Percentiles rank a stretch among this genome's conserved stretches.
These are phyloP conservation scores for Hanleya hanleyi DNA, from an alignment of 2,888 invertebrate genomes.

Conservation along the genomic window DNA sequence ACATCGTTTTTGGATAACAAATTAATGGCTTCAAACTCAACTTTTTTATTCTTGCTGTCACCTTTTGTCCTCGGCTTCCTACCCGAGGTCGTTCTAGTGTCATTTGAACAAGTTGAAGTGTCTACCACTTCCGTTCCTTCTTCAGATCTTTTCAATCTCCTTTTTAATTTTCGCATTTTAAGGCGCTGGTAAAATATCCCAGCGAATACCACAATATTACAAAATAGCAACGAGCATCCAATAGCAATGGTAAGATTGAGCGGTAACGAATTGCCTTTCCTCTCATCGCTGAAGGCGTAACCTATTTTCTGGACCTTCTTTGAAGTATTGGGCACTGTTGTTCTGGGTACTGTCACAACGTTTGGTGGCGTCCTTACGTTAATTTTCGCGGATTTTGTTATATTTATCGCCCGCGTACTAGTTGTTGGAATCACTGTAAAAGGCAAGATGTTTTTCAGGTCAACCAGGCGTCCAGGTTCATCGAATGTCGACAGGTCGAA, in stretches of 20 bases:
- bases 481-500: neutral
- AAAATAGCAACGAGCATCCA: conserved; percentile 91
- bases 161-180: neutral
- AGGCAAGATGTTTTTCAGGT: neutral
- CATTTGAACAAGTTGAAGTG: no score
- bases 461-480: neutral
- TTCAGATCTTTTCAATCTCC: neutral
- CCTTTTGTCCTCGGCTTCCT: conserved; percentile 1
- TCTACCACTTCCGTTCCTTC: neutral
- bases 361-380: neutral
- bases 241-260: conserved; percentile 83
- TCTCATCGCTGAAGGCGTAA: neutral
- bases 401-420: neutral
- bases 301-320: neutral
- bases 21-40: neutral
- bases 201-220: conserved; percentile 94
- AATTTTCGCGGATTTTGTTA: neutral
- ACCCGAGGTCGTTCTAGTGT: neutral
- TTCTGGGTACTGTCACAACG: neutral
- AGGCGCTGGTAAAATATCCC: conserved; percentile 91
- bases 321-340: neutral
- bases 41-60: neutral
- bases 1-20: neutral
- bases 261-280: conserved; percentile 37
- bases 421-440: neutral